Base-by-base conservation (phyloP, 2,113 vertebrate genomes). In the Grantiella picta region DNA sequence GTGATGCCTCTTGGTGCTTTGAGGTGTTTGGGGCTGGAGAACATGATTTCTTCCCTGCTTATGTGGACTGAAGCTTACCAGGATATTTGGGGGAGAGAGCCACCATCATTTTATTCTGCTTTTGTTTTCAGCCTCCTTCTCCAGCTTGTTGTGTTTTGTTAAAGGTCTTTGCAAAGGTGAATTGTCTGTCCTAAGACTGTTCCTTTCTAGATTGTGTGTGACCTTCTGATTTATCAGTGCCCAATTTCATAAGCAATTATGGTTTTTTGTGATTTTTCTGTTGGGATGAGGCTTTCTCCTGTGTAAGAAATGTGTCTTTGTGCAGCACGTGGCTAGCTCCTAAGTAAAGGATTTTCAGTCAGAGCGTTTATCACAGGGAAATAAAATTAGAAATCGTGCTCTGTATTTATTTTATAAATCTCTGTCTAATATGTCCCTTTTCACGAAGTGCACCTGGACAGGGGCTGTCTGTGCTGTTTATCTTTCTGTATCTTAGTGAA, bases 31-130 rank as follows among this genome's bases (percentile, higher is more conserved):
- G 77, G 36, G 10, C 29, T 57, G 53, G 13, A 38, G 24, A 36
- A 0, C 7, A 76, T 12, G 14, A 20, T 15, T 69, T 24, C 7
- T 47, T 10, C 14, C 2, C 1, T 71, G 36, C 47, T 42, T 2
- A 1, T 15, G 47, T 22, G 27, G 12, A 6, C 52, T 77, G 12
- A 77, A 86, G 18, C 3, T 71, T 40, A 20, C 36, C 15, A 38
- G 23, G 42, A 11, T 27, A 4, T 7, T 7, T 18, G 31, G 24
- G 35, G 36, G 45, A 52, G 22, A 35, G 16, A 75, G 3, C 8
- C 2, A 5, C 21, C 15, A 18, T 38, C 0, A 1, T 24, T 80
- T 56, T 21, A 31, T 53, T 10, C 28, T 68, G 35, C 14, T 94
- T 71, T 56, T 53, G 16, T 24, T n/a, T 12, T 44, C 31, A 47